These are phyloP conservation scores for Rhabdomys pumilio DNA, from an alignment of 2,797 vertebrate genomes.

Conservation along the genomic window DNA sequence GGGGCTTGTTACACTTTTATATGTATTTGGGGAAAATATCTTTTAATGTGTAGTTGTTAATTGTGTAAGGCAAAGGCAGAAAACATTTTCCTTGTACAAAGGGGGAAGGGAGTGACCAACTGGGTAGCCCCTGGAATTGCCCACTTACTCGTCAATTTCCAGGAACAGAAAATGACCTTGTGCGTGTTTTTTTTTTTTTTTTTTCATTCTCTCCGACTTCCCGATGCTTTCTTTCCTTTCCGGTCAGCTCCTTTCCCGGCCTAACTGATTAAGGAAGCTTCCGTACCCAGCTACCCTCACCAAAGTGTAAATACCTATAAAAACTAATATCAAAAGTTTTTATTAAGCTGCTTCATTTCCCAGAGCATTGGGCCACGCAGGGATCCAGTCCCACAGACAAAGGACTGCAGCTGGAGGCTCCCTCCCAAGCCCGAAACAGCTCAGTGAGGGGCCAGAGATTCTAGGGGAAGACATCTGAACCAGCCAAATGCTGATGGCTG, in stretches of 20 bases:
- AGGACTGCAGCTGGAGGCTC: background rate
- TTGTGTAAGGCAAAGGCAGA: conserved; percentile 13
- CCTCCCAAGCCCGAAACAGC: background rate
- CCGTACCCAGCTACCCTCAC: conserved; percentile 68
- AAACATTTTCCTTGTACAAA: background rate
- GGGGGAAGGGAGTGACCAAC: background rate
- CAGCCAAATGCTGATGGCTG: background rate
- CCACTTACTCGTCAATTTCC: conserved; percentile 49
- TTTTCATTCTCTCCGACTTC: conserved; percentile 40
- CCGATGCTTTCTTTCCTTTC: conserved; percentile 65
- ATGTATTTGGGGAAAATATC: background rate
- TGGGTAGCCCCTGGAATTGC: conserved; percentile 1
- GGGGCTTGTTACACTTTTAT: background rate
- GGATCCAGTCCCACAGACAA: conserved; percentile 46
- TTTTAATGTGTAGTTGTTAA: background rate
- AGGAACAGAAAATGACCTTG: conserved; percentile 47
- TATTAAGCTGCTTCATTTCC: conserved; percentile 70
- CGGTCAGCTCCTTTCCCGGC: conserved; percentile 37
- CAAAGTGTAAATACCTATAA: conserved; percentile 78
- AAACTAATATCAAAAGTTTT: conserved; percentile 83
- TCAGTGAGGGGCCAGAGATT: background rate
- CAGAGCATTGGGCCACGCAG: conserved; percentile 26
- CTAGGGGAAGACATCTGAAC: background rate
- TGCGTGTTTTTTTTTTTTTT: background rate
- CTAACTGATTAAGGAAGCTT: conserved; percentile 74